A percentile compares a stretch with the other conserved stretches of the same genome.
phyloP scores from a whole-genome alignment of 1,140 invertebrate species.

The Lordiphosa clarofinis region DNA sequence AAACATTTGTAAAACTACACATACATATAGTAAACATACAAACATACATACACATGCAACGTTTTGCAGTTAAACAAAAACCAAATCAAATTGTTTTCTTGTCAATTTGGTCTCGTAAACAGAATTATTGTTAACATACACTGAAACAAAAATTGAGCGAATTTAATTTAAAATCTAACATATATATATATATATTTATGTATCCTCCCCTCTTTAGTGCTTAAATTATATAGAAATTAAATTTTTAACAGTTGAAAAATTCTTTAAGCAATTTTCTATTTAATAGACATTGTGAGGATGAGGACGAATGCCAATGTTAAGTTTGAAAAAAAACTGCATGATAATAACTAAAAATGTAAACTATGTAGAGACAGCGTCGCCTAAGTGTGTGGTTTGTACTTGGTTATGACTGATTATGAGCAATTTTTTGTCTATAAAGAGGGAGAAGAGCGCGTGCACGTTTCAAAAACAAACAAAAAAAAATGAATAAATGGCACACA shows the following conservation, averaged over 20 bases:
- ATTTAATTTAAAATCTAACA: conserved; percentile 64
- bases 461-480: conserved; percentile 31
- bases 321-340: conserved; percentile 29
- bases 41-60: conserved; percentile 2
- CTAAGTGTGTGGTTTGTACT: conserved; percentile 29
- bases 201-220: conserved; percentile 33
- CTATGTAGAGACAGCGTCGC: conserved; percentile 10
- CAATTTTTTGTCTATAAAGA: conserved; percentile 40
- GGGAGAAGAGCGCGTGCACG: conserved; percentile 8
- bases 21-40: conserved; percentile 1
- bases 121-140: conserved; percentile 43
- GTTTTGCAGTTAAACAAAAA: conserved; percentile 3
- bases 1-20: too few relatives aligned
- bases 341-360: conserved; percentile 34
- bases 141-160: conserved; percentile 58
- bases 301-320: conserved; percentile 25
- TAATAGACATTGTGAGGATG: conserved; percentile 56
- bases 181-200: conserved; percentile 38
- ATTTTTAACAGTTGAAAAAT: conserved; percentile 25
- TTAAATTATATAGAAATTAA: conserved; percentile 20
- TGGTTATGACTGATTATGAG: conserved; percentile 43
- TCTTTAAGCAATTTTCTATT: conserved; percentile 70
- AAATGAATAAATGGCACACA: conserved; percentile 20
- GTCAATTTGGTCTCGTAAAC: conserved; percentile 37
- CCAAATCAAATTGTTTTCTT: conserved; percentile 29